Evolutionary conservation across 2,113 vertebrate species (phyloP).

Genomic region (Cyanistes caeruleus): DNA sequence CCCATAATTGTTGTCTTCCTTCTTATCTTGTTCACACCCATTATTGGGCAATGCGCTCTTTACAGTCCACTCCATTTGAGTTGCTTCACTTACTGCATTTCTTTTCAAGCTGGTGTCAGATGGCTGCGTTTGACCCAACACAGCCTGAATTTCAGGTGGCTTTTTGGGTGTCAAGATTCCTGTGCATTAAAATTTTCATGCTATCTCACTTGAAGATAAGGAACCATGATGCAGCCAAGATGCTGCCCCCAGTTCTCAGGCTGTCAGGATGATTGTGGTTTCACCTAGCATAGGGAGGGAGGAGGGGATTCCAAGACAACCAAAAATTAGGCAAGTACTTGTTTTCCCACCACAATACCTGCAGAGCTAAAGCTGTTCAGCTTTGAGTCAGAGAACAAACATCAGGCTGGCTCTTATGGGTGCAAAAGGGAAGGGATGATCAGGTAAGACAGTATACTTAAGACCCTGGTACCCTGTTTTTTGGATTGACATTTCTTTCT

Average conservation of each 20-base stretch:
- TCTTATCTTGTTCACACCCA: background rate
- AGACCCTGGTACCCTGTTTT: background rate
- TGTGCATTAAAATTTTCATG: background rate
- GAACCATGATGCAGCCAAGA: background rate
- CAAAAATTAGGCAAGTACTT: background rate
- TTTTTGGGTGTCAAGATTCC: background rate
- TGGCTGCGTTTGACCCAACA: background rate
- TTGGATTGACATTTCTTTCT: background rate
- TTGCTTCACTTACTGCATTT: background rate
- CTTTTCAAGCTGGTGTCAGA: background rate
- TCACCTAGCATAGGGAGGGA: background rate
- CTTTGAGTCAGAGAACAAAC: background rate
- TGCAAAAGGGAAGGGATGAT: background rate
- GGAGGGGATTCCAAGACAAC: background rate
- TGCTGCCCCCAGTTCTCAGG: background rate
- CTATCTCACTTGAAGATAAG: background rate
- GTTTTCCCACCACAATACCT: background rate
- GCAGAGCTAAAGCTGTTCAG: background rate
- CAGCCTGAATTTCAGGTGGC: background rate
- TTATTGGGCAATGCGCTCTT: background rate
- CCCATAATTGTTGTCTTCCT: background rate
- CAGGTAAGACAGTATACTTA: background rate
- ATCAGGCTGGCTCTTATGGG: background rate
- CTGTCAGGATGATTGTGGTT: background rate
- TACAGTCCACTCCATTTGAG: background rate